Evolutionary conservation across 2,888 invertebrate genomes (phyloP).

Genomic region (Elmis aenea): DNA sequence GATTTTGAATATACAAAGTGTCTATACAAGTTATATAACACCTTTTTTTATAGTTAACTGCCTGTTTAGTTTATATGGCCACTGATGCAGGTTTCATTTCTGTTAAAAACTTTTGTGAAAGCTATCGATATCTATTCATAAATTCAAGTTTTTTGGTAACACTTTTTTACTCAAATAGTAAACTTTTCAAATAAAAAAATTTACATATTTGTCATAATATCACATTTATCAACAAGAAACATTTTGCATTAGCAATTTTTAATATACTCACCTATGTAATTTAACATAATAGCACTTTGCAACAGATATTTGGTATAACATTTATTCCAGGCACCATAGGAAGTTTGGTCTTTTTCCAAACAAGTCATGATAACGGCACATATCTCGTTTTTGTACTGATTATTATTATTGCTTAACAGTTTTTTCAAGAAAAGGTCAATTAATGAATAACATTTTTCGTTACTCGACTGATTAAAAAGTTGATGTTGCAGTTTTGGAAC

Average conservation of each 20-base stretch:
- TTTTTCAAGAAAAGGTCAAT: slow-evolving; percentile 64
- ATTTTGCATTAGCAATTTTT: slow-evolving; percentile 1
- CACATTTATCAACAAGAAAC: no score
- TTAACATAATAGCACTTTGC: slow-evolving; percentile 62
- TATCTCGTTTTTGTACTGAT: slow-evolving; percentile 52
- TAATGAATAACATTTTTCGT: slow-evolving; percentile 45
- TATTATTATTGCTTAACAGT: slow-evolving; percentile 52
- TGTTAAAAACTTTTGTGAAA: no score
- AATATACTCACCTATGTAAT: slow-evolving; percentile 47
- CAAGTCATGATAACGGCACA: slow-evolving; percentile 58
- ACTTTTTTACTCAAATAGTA: no score
- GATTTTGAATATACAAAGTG: no score
- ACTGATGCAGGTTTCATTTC: no score
- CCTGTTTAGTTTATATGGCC: no score
- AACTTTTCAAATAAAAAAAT: no score
- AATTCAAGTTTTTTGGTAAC: no score
- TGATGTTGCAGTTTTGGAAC: slow-evolving; percentile 38
- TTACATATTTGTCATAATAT: no score
- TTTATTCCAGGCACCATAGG: slow-evolving; percentile 64
- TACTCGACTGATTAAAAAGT: slow-evolving; percentile 38
- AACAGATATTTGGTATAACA: slow-evolving; percentile 61
- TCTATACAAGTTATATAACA: no score
- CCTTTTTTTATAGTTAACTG: no score
- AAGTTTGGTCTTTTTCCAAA: slow-evolving; percentile 57
- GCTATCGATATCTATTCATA: no score